Evolutionary conservation across 2,113 vertebrate genomes (phyloP).

Genomic region (Camelus bactrianus): DNA sequence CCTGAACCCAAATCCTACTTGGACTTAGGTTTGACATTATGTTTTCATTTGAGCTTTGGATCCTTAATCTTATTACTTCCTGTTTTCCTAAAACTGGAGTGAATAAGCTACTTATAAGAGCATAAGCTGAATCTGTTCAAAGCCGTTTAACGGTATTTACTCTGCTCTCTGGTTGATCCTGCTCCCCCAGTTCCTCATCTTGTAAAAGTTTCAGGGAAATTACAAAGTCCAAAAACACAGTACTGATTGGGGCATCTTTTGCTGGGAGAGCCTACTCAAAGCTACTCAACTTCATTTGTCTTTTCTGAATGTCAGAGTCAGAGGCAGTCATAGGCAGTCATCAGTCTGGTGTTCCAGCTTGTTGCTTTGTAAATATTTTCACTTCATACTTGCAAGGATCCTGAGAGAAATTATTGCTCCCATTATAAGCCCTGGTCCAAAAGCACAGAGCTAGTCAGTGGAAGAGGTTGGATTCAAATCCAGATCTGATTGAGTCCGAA

Average conservation of each 20-base stretch:
- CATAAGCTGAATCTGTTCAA: slow-evolving; percentile 83
- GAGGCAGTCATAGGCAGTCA: not conserved
- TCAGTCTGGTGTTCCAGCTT: not conserved
- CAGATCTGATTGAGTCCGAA: not conserved
- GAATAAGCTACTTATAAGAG: slow-evolving; percentile 88
- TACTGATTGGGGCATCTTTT: not conserved
- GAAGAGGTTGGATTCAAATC: not conserved
- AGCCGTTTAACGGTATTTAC: slow-evolving; percentile 85
- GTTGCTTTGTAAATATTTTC: not conserved
- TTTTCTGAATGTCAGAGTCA: not conserved
- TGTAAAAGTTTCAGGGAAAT: slow-evolving; percentile 80
- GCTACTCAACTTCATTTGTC: not conserved
- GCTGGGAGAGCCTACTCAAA: not conserved
- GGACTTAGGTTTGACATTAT: slow-evolving; percentile 79
- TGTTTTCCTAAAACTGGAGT: slow-evolving; percentile 86
- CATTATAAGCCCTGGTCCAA: not conserved
- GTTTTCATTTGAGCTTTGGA: slow-evolving; percentile 84
- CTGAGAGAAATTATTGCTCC: not conserved
- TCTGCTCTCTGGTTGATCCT: slow-evolving; percentile 79
- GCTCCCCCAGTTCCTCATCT: slow-evolving; percentile 63
- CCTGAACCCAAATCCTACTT: slow-evolving; percentile 75
- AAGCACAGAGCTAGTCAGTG: not conserved
- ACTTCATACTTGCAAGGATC: not conserved
- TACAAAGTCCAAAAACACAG: slow-evolving; percentile 65
- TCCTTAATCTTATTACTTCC: slow-evolving; percentile 89